Evolutionary conservation across 2,888 invertebrate genomes (phyloP).

Genomic region (Drosophila flavopinicola): DNA sequence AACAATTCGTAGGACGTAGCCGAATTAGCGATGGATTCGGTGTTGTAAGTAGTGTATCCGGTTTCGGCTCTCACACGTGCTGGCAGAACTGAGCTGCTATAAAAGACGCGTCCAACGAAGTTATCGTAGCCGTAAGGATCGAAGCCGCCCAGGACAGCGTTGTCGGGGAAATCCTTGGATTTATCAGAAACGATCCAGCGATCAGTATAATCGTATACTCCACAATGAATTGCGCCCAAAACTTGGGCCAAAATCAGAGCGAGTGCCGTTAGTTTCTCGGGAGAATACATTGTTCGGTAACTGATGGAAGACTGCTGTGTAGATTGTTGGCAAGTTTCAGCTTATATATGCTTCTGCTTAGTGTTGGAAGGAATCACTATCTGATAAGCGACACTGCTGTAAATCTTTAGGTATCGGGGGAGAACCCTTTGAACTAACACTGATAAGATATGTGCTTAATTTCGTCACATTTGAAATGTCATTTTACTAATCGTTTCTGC

Average conservation of each 20-base stretch:
- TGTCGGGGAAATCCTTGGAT: conserved; percentile 27
- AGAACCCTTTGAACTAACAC: not conserved
- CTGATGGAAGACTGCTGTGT: not conserved
- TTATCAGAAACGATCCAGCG: conserved; percentile 33
- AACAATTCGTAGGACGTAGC: conserved; percentile 28
- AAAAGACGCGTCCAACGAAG: conserved; percentile 46
- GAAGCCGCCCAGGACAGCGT: conserved; percentile 45
- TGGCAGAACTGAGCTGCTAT: conserved; percentile 30
- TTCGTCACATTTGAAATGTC: not conserved
- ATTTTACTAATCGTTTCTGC: not conserved
- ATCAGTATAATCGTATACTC: conserved; percentile 36
- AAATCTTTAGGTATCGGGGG: not conserved
- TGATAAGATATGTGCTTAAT: conserved; percentile 32
- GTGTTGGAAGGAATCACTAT: not conserved
- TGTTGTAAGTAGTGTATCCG: conserved; percentile 33
- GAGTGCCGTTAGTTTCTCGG: conserved; percentile 12
- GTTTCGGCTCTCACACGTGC: conserved; percentile 50
- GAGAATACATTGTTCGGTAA: conserved; percentile 30
- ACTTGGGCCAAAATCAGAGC: conserved; percentile 38
- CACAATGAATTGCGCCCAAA: conserved; percentile 40
- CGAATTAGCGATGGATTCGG: not conserved
- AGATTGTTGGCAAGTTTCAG: not conserved
- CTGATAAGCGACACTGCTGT: conserved; percentile 8
- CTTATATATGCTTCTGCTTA: conserved; percentile 7
- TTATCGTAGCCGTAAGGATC: conserved; percentile 52